These are phyloP conservation scores for Emydoidea blandingii DNA, from an alignment of 2,797 vertebrate species.

Conservation along the genomic window DNA sequence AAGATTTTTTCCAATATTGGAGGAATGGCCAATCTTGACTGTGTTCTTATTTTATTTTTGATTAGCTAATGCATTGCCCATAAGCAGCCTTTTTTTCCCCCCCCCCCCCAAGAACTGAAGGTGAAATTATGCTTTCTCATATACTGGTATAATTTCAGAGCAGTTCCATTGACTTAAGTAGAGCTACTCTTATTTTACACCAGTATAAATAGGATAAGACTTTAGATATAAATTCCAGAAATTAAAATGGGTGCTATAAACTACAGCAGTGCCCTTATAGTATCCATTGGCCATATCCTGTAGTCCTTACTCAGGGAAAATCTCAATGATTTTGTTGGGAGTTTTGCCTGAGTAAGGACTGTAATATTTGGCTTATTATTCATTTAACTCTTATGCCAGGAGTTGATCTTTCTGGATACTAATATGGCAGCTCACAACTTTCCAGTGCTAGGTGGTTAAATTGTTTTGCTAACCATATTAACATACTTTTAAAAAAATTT, in stretches of 20 bases:
- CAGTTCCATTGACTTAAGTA: background rate
- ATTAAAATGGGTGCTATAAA: background rate
- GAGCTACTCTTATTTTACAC: rapidly evolving
- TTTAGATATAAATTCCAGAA: background rate
- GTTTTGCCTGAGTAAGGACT: background rate
- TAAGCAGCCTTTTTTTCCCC: background rate
- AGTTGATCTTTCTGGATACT: background rate
- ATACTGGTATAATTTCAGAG: background rate
- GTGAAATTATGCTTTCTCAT: background rate
- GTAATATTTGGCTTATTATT: background rate
- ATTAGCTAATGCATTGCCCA: background rate
- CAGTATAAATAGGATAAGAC: background rate
- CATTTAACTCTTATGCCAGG: background rate
- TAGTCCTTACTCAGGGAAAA: background rate
- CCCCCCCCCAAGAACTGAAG: background rate
- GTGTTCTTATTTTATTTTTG: background rate
- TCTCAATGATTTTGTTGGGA: background rate
- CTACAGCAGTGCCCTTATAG: background rate
- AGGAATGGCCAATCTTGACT: background rate
- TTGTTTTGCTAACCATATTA: background rate
- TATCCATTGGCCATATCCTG: background rate
- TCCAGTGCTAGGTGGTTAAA: background rate
- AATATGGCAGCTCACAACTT: background rate
- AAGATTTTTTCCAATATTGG: background rate
- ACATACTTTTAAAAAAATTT: background rate